Evolutionary conservation across 2,888 invertebrate species (phyloP), one percentile per base, ranked within the genome.

Genomic region (Lochmaea crataegi): DNA sequence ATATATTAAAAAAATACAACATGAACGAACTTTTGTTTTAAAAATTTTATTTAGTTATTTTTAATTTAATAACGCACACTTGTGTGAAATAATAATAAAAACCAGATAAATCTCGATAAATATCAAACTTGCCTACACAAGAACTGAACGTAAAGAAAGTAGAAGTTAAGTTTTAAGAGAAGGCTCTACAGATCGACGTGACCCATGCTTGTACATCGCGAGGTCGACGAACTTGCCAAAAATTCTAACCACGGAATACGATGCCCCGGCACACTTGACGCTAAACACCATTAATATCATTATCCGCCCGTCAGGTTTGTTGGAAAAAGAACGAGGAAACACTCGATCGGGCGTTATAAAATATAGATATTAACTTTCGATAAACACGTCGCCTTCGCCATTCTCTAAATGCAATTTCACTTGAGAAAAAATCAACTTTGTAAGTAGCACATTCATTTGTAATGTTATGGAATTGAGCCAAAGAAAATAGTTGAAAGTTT

Each of bases 151-250:
- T 53, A 53, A 7, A 53, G n/a, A 16, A 53, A 16, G 16, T 11
- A 53, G 16, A 53, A 53, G 53, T 9, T 38, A 38, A 9, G 32
- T 38, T 18, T 53, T 53, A 53, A 18, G 16, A 53, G 18, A 53
- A 9, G 53, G 10, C 53, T 48, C 18, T 22, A 26, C n/a, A 65
- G 53, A 56, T 65, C 65, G 38, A n/a, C 56, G 66, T 57, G 57
- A 66, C 57, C 66, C 57, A 66, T 10, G 66, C 14, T 41, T 38
- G 32, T 9, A 38, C 9, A 38, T 7, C 38, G 51, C 32, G 42
- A 38, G 72, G 56, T 72, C 60, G 67, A 65, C 65, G 68, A 72
- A 68, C 72, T 68, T 72, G 64, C 68, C 66, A 72, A 72, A 72
- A 72, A 68, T 72, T 45, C 65, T 64, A 64, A 32, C 57, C 45